A percentile compares a stretch with the other conserved stretches of the same genome.
Conservation (phyloP, 1,140 invertebrate species). For the Bombus fervidus region DNA sequence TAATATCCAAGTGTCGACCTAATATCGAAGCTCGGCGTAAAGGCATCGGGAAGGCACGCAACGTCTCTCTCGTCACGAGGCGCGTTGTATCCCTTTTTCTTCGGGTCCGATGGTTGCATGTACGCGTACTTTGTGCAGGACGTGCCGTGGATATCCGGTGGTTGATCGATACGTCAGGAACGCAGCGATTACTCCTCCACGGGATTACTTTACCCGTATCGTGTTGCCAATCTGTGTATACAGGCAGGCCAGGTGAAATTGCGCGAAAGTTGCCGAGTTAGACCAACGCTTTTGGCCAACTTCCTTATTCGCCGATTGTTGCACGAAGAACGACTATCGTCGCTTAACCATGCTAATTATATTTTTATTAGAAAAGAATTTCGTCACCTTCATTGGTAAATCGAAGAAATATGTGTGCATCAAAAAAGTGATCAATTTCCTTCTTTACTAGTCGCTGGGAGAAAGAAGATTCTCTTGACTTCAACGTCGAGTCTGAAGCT, state of each 20-base stretch:
- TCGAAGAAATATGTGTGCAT: too few species aligned
- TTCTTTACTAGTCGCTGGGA: too few species aligned
- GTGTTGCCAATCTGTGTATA: conserved; percentile 48
- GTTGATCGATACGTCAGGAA: conserved; percentile 56
- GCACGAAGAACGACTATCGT: neutral
- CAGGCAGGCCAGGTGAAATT: conserved; percentile 23
- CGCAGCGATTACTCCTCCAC: conserved; percentile 47
- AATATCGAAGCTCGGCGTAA: conserved; percentile 44
- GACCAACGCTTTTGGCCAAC: neutral
- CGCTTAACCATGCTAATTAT: too few species aligned
- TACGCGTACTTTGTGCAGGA: conserved; percentile 25
- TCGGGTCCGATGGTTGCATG: conserved; percentile 28
- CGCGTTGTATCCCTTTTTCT: conserved; percentile 44
- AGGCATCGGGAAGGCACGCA: conserved; percentile 42
- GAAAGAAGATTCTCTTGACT: neutral
- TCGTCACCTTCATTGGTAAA: too few species aligned
- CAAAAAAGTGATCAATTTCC: neutral
- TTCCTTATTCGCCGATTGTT: neutral
- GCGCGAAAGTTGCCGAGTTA: conserved; percentile 7
- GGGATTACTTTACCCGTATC: conserved; percentile 51
- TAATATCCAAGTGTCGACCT: conserved; percentile 55
- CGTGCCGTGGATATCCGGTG: conserved; percentile 49
- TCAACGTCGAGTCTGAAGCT: neutral
- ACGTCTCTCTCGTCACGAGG: conserved; percentile 32
- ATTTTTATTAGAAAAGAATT: too few species aligned